Evolutionary conservation across 53 echinoderm and acorn worm genomes (phyloP), one percentile per base, ranked within the genome.

Genomic region (Stichopus horrens): DNA sequence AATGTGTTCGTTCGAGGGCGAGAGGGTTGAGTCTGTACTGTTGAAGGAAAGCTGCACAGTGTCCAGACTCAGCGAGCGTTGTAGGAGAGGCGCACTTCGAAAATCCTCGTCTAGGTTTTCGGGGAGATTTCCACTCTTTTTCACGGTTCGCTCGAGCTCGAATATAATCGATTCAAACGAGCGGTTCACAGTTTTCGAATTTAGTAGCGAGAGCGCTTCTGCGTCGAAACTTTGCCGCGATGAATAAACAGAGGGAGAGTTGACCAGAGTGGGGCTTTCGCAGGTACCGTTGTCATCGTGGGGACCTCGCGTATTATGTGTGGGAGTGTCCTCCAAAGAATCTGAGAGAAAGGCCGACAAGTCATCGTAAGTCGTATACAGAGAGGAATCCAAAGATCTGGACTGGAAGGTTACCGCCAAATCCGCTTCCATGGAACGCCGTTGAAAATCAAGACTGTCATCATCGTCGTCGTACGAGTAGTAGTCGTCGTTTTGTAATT

Each of bases 341-440:
- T 85, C 85, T 51, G 18, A 23, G 65, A 85, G 65, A 67, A 89
- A 87, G 14, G 93, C 83, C 4, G 96, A 96, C 52, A 96, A 86
- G 86, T 96, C 96, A 83, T 88, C 86, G 88, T 96, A 96, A 52
- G 96, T 96, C 55, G 91, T 92, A 74, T 96, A 96, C 79, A 96
- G 87, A 5, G 96, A 94, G 9, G 90, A 92, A 73, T 94, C 96
- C 59, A 95, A 63, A 82, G 93, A 92, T 71, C 90, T 87, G 54
- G 93, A 86, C 65, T 92, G 92, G 21, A 92, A 90, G 57, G 82
- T 90, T 74, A 90, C 88, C 54, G 92, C 88, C 52, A 91, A 90
- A 22, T 92, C 95, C n/a, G 92, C 90, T 82, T 92, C 92, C 52
- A 86, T 58, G 13, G 90, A 80, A 76, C 87, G 90, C 68, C 80